phyloP scores from a whole-genome alignment of 1,140 invertebrate genomes.

The Aphelenchoides besseyi region DNA sequence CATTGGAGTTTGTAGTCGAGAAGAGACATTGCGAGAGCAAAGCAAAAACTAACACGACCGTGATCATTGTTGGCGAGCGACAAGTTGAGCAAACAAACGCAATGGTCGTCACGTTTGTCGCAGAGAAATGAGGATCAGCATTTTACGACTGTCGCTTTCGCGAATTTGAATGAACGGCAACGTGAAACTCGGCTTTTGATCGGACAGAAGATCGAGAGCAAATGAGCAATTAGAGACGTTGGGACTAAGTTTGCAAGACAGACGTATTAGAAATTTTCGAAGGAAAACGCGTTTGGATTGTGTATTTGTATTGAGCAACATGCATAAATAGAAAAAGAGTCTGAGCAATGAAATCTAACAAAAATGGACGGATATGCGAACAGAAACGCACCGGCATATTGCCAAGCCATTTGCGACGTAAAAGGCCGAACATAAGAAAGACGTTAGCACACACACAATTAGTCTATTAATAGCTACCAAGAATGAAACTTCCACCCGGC shows the following conservation, averaged over 20 bases:
- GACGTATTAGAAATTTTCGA: neutral
- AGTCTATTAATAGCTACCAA: constrained; percentile 32
- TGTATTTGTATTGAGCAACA: neutral
- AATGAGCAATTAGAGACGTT: neutral
- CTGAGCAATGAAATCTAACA: neutral
- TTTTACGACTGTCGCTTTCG: neutral
- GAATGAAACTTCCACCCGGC: constrained; percentile 36
- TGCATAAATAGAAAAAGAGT: neutral
- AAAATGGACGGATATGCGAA: neutral
- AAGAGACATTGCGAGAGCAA: neutral
- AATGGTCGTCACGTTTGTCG: neutral
- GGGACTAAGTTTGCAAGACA: neutral
- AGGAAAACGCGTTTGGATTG: neutral
- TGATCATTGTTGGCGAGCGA: neutral
- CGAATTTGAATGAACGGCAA: neutral
- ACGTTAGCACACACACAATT: neutral
- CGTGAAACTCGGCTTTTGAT: neutral
- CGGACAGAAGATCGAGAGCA: neutral
- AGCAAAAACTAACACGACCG: neutral
- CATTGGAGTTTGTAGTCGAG: neutral
- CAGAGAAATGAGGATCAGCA: neutral
- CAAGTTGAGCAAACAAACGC: neutral
- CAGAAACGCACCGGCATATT: neutral
- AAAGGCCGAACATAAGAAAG: neutral
- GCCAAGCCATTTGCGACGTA: neutral